Evolutionary conservation across 2,888 invertebrate genomes (phyloP), one percentile per base, ranked within the genome.

Genomic region (Acanthoscelides obtectus): DNA sequence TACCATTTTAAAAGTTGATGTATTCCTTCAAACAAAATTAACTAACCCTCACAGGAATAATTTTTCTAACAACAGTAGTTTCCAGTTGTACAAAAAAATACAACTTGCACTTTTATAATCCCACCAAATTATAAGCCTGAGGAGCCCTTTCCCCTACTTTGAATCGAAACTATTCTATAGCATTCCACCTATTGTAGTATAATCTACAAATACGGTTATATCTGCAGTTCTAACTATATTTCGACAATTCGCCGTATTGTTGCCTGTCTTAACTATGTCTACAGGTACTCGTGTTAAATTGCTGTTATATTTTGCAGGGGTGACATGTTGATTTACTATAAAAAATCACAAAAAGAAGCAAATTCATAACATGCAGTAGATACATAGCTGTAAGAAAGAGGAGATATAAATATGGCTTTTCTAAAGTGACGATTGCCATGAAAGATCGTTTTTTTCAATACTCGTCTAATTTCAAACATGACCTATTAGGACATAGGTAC

Each of bases 271-370:
- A 45, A 45, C 3, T 45, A 45, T 12, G 17, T 45, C 45, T 45
- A 45, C 5, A 6, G 45, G 45, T 25, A 25, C 4, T 25, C 25
- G 25, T 45, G 45, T 79, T 45, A 45, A 12, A 45, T 45, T 45
- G 45, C 45, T 45, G 45, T 45, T 45, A 45, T 45, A 45, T 45
- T 45, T 45, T 80, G 82, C 81, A 82, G 83, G 83, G 83, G 83
- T 83, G 83, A 83, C 83, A 83, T 80, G 77, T 83, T 82, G 82
- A 82, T 82, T 79, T 77, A 77, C 77, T 78, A 73, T 78, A 74
- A 73, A 67, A 68, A 72, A 73, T 71, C 72, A 22, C 70, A 74
- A 75, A 69, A 74, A 72, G 74, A 73, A 72, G 71, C 71, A 72
- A 72, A 73, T 6, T 45, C 17, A 45, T 12, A 12, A 17, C 45